Evolutionary conservation across 1,140 invertebrate genomes (phyloP), one percentile per base, ranked within the genome.

Genomic region (Neocloeon triangulifer): DNA sequence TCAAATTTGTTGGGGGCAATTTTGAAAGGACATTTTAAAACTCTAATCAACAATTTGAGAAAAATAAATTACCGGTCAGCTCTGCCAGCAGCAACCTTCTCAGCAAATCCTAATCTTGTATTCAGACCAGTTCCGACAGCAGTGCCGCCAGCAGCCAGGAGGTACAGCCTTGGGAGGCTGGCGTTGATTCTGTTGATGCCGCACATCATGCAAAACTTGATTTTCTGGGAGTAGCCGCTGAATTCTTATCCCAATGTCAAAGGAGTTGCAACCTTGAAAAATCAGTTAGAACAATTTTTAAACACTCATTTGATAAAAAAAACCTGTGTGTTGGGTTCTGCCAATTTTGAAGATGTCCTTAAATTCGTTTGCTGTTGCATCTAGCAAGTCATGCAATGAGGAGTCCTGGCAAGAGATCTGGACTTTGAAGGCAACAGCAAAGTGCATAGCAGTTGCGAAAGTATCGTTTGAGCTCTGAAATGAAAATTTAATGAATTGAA

Each of bases 371-470:
- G 71, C 51, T 55, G 96, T 98, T 30, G 53, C 51, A 13, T 69
- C 55, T 4, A 97, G 48, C 1, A 79, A 72, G 41, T 75, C 62
- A 19, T 73, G n/a, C n/a, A n/a, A n/a, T n/a, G 61, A 8, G 99
- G 54, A 9, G 64, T 57, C 32, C 73, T 56, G 2, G 4, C 73
- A 69, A 3, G 92, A 91, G 33, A 97, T 50, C 2, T 98, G 59
- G 14, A 67, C 58, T 37, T 73, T 64, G 35, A 86, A 58, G 2
- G 82, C 92, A 8, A 92, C 82, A 9, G 94, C 81, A 44, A 99
- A 85, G 48, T 99, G 92, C 80, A 99, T 98, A 1, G 94, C 95
- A 12, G 95, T 96, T 8, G 95, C 95, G 51, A 91, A 99, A 6
- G 92, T 96, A 51, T 99, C 95, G 55, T 99, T 99, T 25, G 89